Base-by-base conservation (phyloP, 1,140 invertebrate species). In the Paracyclopina nana region DNA sequence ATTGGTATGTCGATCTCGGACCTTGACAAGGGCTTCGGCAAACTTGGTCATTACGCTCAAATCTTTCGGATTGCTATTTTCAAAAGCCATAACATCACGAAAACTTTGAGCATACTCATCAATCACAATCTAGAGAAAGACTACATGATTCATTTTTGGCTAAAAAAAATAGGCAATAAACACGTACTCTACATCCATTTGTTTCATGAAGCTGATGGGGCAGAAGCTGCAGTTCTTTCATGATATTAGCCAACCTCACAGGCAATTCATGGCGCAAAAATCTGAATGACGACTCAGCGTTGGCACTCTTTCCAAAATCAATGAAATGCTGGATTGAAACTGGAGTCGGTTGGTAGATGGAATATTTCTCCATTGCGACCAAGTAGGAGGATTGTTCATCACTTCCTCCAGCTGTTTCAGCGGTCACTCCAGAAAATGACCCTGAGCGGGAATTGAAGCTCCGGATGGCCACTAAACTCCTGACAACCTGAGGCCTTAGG, bases 181-280 rank as follows among this genome's bases (percentile, higher is more conserved):
- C n/a, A n/a, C n/a, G n/a, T 29, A 28, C 45, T 26, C 27, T 24
- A 31, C 45, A 48, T 2, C 27, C 20, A 16, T 22, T 24, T 11
- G 27, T 16, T 16, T 11, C n/a, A 9, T 48, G 45, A 3, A 48
- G n/a, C 25, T 48, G 24, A 28, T 22, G 9, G 11, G 91, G 91
- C 11, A 96, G 66, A 25, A 92, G 64, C 41, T 85, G 82, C 58
- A 96, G 91, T 67, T 96, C 91, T 64, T 92, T 91, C 86, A 95
- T 94, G 55, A 96, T 95, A 62, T 94, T 94, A 5, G 91, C 87
- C 56, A 95, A 67, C 41, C 90, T 72, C 1, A 95, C 90, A 1
- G 88, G 88, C 41, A 96, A 63, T 66, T 95, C 90, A 63, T 92
- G 87, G 41, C 85, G 72, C 12, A 96, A 69, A 61, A 96, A 95